These are phyloP conservation scores for Meleagris gallopavo DNA, from an alignment of 2,113 vertebrate species.

Conservation along the genomic window DNA sequence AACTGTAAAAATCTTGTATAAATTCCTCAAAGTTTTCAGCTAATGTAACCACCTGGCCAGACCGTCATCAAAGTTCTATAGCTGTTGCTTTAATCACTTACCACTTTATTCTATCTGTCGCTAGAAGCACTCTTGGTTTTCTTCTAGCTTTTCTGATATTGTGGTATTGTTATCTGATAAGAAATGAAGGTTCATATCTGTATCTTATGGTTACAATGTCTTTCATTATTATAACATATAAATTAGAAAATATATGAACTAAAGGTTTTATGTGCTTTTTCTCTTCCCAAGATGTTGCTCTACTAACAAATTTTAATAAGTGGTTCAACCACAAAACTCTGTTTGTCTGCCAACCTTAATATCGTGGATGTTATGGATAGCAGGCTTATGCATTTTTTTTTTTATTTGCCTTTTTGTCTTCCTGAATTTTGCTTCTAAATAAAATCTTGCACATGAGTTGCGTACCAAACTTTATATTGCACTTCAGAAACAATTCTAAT, in stretches of 20 bases:
- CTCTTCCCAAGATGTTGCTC: neutral
- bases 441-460: neutral
- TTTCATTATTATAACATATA: neutral
- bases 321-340: neutral
- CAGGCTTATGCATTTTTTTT: neutral
- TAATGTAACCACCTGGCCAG: neutral
- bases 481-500: neutral
- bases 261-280: neutral
- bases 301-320: neutral
- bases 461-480: neutral
- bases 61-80: neutral
- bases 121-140: neutral
- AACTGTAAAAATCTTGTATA: neutral
- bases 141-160: neutral
- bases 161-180: neutral
- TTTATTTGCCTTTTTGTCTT: neutral
- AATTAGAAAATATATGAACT: neutral
- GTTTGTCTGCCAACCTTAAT: neutral
- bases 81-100: neutral
- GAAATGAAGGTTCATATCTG: neutral
- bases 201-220: neutral
- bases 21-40: neutral
- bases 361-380: neutral
- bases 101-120: neutral
- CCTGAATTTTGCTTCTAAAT: neutral